A percentile compares a stretch with the other conserved stretches of the same genome.
These are phyloP conservation scores for western clawed frog (Xenopus tropicalis) DNA, from an alignment of 2,113 vertebrate species.

Conservation along the genomic window DNA sequence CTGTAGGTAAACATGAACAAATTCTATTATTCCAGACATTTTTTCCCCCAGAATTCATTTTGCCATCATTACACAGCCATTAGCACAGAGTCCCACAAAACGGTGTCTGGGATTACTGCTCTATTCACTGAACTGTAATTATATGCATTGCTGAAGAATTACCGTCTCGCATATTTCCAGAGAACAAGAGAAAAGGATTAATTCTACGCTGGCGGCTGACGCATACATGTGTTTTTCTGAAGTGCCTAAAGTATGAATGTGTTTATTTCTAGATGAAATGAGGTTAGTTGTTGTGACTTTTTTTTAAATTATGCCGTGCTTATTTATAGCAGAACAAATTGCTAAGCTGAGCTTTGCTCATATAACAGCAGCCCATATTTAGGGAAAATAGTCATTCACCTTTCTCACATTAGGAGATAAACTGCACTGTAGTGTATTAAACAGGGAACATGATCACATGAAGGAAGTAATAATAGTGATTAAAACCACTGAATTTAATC, in stretches of 20 bases:
- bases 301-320: slow-evolving; percentile 14
- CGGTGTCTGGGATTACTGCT: slow-evolving; percentile 11
- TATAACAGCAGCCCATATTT: slow-evolving; percentile 14
- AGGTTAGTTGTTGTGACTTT: slow-evolving; percentile 37
- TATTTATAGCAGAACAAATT: slow-evolving; percentile 35
- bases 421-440: no score
- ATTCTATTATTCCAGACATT: slow-evolving; percentile 11
- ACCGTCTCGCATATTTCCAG: slow-evolving; percentile 24
- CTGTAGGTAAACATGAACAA: slow-evolving; percentile 37
- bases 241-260: slow-evolving; percentile 27
- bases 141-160: slow-evolving; percentile 14
- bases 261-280: slow-evolving; percentile 27
- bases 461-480: no score
- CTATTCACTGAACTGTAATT: slow-evolving; percentile 32
- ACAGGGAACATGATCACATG: no score
- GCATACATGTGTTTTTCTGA: slow-evolving; percentile 34
- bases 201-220: slow-evolving; percentile 32
- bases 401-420: no score
- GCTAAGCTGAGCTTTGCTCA: slow-evolving; percentile 20
- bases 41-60: slow-evolving; percentile 5
- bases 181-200: slow-evolving; percentile 34
- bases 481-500: no score
- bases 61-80: slow-evolving; percentile 12
- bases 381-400: not conserved
- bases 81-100: not conserved